Conservation (phyloP, 2,888 invertebrate genomes). For the Rhamnusium bicolor region DNA sequence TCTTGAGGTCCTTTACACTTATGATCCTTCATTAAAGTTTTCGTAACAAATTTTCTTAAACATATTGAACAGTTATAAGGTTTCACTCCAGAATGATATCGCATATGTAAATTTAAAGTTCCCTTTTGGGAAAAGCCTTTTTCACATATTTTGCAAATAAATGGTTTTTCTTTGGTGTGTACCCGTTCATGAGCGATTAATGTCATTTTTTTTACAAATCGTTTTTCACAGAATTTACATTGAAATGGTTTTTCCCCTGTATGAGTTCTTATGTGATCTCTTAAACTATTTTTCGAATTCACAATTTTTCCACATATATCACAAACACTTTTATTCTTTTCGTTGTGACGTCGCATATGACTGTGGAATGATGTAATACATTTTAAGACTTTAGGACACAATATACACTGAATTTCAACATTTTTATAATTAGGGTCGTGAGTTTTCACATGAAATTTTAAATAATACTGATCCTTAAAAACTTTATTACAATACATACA, state of each 20-base stretch:
- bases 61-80: conserved; percentile 61
- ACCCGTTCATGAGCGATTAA: conserved; percentile 73
- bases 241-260: conserved; percentile 66
- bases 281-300: conserved; percentile 42
- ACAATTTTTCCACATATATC: conserved; percentile 60
- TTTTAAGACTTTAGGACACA: too few relatives aligned
- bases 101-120: conserved; percentile 72
- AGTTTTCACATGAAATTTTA: conserved; percentile 47
- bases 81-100: conserved; percentile 72
- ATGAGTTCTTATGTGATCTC: conserved; percentile 58
- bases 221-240: conserved; percentile 68
- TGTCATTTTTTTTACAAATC: conserved; percentile 66
- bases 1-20: conserved; percentile 55
- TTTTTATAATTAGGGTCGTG: conserved; percentile 43
- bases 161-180: conserved; percentile 74
- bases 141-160: conserved; percentile 73
- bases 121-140: conserved; percentile 74
- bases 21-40: conserved; percentile 68
- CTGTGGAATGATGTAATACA: too few relatives aligned
- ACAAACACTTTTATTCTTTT: conserved; percentile 42
- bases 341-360: too few relatives aligned
- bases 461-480: conserved; percentile 38
- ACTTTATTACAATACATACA: conserved; percentile 41
- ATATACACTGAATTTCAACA: too few relatives aligned
- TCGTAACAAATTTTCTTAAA: conserved; percentile 66